phyloP scores from a whole-genome alignment of 1,140 invertebrate species.

The Trinorchestia longiramus region DNA sequence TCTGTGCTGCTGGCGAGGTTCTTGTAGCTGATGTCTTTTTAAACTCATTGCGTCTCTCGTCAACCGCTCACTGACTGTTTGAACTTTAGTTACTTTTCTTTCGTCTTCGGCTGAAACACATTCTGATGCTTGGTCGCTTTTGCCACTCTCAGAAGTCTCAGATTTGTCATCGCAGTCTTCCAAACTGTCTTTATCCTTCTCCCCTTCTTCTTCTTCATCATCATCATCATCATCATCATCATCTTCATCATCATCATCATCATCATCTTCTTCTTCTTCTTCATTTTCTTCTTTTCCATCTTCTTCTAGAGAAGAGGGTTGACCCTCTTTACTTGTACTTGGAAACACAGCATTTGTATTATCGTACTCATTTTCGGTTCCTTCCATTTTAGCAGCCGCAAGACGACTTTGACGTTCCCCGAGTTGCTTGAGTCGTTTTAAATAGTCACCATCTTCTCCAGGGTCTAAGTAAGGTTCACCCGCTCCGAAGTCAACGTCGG shows the following conservation, averaged over 20 bases:
- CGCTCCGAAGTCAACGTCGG: constrained; percentile 6
- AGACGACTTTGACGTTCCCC: background rate
- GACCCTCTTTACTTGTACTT: constrained; percentile 30
- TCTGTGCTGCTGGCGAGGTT: background rate
- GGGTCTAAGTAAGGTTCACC: constrained; percentile 31
- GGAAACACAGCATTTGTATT: constrained; percentile 43
- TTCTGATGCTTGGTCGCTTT: background rate
- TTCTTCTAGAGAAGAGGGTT: background rate
- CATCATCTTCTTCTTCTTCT: background rate
- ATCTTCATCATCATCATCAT: background rate
- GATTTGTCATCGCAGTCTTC: background rate
- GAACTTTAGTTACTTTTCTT: background rate
- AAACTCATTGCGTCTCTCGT: constrained; percentile 26
- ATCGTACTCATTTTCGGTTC: constrained; percentile 2
- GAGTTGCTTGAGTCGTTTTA: background rate
- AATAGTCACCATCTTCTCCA: constrained; percentile 11
- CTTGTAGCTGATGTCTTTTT: constrained; percentile 34
- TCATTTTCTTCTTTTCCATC: background rate
- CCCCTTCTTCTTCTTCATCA: background rate
- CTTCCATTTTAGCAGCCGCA: background rate
- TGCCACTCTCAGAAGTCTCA: background rate
- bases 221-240: constrained; percentile 1
- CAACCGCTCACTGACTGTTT: constrained; percentile 28
- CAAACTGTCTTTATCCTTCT: constrained; percentile 13
- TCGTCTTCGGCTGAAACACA: background rate